These are phyloP conservation scores for Notarius quadriscutis DNA, from an alignment of 2,113 vertebrate genomes.

Conservation along the genomic window DNA sequence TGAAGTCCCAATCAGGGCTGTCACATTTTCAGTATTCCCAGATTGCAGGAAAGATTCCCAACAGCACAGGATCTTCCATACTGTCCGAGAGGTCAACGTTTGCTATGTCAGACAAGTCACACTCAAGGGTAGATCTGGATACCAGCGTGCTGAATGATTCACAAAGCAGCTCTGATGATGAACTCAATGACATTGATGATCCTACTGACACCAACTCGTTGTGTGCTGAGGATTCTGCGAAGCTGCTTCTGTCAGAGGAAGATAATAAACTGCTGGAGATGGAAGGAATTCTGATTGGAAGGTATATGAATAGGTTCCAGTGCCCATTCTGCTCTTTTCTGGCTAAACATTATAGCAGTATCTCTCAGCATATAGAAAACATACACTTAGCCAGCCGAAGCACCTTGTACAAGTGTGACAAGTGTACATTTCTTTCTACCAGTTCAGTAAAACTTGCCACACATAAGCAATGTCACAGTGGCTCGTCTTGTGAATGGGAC, in stretches of 20 bases:
- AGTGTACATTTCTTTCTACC: constrained; percentile 96
- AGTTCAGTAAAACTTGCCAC: constrained; percentile 89
- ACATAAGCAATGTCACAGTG: constrained; percentile 90
- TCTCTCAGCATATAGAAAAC: constrained; percentile 97
- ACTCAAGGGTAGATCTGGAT: constrained; percentile 80
- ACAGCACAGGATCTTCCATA: constrained; percentile 84
- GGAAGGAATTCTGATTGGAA: constrained; percentile 93
- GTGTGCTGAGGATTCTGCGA: constrained; percentile 81
- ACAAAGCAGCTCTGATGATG: constrained; percentile 87
- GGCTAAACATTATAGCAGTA: constrained; percentile 93
- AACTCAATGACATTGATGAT: constrained; percentile 87
- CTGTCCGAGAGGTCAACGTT: constrained; percentile 88
- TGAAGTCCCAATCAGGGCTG: constrained; percentile 77
- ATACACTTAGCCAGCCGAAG: constrained; percentile 95
- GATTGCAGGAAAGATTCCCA: constrained; percentile 82
- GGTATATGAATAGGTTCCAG: constrained; percentile 95
- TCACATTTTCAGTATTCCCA: constrained; percentile 83
- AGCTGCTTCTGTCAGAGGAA: constrained; percentile 90
- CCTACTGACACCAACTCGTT: constrained; percentile 84
- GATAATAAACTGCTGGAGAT: constrained; percentile 94
- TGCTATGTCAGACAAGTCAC: constrained; percentile 79
- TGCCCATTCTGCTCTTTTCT: constrained; percentile 97
- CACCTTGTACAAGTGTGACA: constrained; percentile 93
- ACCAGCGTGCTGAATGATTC: constrained; percentile 85
- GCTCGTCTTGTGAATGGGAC: constrained; percentile 83